Evolutionary conservation across 2,888 invertebrate genomes (phyloP).

Genomic region (Invenusta paracnida): DNA sequence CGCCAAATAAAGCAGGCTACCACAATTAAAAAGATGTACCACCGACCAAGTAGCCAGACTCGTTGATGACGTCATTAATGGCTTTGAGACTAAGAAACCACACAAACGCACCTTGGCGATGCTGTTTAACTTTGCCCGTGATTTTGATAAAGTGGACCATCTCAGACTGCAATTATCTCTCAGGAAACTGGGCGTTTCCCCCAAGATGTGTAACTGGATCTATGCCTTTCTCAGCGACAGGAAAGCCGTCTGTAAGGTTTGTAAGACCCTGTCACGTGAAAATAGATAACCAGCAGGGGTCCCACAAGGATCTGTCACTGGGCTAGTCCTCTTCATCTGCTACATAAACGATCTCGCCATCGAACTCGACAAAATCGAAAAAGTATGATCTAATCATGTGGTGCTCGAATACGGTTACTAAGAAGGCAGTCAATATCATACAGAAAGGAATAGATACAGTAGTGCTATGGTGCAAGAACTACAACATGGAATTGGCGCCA

Average conservation of each 20-base stretch:
- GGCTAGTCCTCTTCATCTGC: neutral
- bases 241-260: neutral
- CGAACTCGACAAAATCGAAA: neutral
- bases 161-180: neutral
- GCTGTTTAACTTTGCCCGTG: too few species aligned
- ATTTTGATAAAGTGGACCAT: neutral
- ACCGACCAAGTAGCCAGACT: too few species aligned
- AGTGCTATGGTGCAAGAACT: neutral
- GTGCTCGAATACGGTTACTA: neutral
- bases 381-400: neutral
- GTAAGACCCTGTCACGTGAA: neutral
- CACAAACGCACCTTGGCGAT: too few species aligned
- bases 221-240: neutral
- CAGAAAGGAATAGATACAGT: neutral
- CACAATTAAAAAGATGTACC: too few species aligned
- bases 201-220: neutral
- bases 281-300: neutral
- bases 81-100: too few species aligned
- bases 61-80: too few species aligned
- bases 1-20: too few species aligned
- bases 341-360: neutral
- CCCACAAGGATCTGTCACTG: slow-evolving; percentile 11
- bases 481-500: neutral
- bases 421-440: neutral
- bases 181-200: neutral